These are phyloP conservation scores for Drosophila truncata DNA, from an alignment of 1,140 invertebrate genomes.

Conservation along the genomic window DNA sequence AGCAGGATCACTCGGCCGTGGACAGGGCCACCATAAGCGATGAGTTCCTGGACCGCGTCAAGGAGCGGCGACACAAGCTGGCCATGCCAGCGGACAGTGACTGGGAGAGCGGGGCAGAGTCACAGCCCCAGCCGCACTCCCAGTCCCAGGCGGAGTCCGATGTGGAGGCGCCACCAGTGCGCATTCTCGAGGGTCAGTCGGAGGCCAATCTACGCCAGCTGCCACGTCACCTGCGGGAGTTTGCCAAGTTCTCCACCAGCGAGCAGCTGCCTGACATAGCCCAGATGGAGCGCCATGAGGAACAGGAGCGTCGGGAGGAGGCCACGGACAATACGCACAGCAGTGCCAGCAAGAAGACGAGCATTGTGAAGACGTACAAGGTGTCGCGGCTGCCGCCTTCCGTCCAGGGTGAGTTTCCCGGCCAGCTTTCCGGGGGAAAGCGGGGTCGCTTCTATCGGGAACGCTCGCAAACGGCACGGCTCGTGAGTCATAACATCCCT, in stretches of 20 bases:
- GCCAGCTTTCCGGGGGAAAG: conserved; percentile 19
- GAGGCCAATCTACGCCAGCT: conserved; percentile 88
- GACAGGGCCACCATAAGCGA: conserved; percentile 88
- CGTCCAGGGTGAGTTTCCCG: conserved; percentile 75
- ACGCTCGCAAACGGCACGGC: conserved; percentile 67
- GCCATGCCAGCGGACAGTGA: conserved; percentile 83
- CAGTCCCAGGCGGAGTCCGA: conserved; percentile 86
- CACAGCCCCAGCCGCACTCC: conserved; percentile 86
- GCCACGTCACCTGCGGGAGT: conserved; percentile 91
- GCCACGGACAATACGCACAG: conserved; percentile 85
- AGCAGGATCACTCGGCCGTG: conserved; percentile 76
- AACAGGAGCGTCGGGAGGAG: conserved; percentile 74
- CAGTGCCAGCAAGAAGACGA: conserved; percentile 77
- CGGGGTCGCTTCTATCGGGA: conserved; percentile 56
- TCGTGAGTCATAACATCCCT: conserved; percentile 75
- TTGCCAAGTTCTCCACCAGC: conserved; percentile 86
- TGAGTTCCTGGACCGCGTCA: conserved; percentile 91
- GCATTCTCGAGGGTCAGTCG: conserved; percentile 85
- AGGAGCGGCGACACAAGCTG: conserved; percentile 85
- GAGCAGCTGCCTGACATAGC: conserved; percentile 70
- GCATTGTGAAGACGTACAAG: conserved; percentile 80
- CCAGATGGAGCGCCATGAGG: conserved; percentile 64
- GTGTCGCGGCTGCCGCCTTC: conserved; percentile 77
- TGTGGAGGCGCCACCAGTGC: conserved; percentile 86
- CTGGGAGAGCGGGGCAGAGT: conserved; percentile 84